Evolutionary conservation across 2,113 vertebrate species (phyloP).

Genomic region (Girardinichthys multiradiatus): DNA sequence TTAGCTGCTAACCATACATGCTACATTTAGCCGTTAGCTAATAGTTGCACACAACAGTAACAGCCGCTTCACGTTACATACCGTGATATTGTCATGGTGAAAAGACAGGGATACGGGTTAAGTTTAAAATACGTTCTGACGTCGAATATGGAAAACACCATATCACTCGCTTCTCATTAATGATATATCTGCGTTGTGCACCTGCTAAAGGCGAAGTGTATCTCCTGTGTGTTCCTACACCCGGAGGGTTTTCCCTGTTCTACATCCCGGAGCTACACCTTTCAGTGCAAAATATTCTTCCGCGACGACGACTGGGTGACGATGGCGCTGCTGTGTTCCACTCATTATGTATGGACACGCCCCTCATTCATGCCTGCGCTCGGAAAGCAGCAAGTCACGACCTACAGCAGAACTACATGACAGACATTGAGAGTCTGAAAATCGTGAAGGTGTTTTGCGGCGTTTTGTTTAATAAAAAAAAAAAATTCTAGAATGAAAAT

Average conservation of each 20-base stretch:
- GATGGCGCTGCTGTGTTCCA: conserved; percentile 29
- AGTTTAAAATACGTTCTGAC: neutral
- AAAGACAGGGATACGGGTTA: neutral
- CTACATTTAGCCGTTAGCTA: conserved; percentile 56
- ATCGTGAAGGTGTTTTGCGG: neutral
- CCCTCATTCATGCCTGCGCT: neutral
- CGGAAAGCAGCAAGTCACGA: neutral
- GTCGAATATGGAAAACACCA: neutral
- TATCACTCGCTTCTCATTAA: conserved; percentile 10
- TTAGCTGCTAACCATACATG: conserved; percentile 62
- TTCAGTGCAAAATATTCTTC: conserved; percentile 59
- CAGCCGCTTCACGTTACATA: conserved; percentile 36
- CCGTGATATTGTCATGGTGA: conserved; percentile 51
- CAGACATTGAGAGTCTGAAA: neutral
- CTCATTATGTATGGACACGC: conserved; percentile 44
- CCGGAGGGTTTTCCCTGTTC: conserved; percentile 36
- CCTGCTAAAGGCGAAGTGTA: conserved; percentile 60
- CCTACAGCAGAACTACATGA: neutral
- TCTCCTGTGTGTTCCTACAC: conserved; percentile 67
- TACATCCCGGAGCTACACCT: conserved; percentile 68
- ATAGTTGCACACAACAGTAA: neutral
- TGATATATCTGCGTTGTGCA: conserved; percentile 52
- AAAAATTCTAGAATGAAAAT: too few species aligned
- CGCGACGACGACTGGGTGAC: conserved; percentile 60
- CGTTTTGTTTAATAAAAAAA: too few species aligned